Evolutionary conservation across 1,140 invertebrate species (phyloP).

Genomic region (Lamellibrachia luymesi): DNA sequence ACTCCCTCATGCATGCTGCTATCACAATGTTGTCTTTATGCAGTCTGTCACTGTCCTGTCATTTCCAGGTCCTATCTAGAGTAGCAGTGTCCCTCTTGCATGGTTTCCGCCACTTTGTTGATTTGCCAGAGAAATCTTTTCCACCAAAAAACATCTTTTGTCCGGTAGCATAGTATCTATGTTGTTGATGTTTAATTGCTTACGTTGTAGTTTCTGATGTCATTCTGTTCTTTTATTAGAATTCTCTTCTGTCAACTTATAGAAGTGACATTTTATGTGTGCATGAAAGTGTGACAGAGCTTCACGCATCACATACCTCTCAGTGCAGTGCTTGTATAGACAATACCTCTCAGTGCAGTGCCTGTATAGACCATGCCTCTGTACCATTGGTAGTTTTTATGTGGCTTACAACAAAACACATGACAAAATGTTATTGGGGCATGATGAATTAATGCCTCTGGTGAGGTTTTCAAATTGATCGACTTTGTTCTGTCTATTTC

Average conservation of each 20-base stretch:
- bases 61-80: no score
- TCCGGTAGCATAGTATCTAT: not conserved
- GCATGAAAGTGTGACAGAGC: not conserved
- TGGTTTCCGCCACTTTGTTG: not conserved
- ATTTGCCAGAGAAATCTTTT: not conserved
- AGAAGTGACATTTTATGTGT: not conserved
- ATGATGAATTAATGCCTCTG: not conserved
- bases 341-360: not conserved
- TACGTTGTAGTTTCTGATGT: not conserved
- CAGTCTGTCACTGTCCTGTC: not conserved
- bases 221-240: not conserved
- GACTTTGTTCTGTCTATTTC: not conserved
- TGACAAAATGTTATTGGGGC: not conserved
- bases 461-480: not conserved
- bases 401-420: not conserved
- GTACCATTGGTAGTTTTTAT: not conserved
- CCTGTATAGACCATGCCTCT: not conserved
- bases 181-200: not conserved
- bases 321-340: not conserved
- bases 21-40: not conserved
- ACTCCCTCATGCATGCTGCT: not conserved
- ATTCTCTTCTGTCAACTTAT: not conserved
- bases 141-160: not conserved
- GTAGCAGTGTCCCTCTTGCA: not conserved
- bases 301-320: not conserved